Percentiles rank a stretch among this genome's conserved stretches.
phyloP scores from a whole-genome alignment of 2,113 vertebrate genomes.

The Rhabdornis inornatus region DNA sequence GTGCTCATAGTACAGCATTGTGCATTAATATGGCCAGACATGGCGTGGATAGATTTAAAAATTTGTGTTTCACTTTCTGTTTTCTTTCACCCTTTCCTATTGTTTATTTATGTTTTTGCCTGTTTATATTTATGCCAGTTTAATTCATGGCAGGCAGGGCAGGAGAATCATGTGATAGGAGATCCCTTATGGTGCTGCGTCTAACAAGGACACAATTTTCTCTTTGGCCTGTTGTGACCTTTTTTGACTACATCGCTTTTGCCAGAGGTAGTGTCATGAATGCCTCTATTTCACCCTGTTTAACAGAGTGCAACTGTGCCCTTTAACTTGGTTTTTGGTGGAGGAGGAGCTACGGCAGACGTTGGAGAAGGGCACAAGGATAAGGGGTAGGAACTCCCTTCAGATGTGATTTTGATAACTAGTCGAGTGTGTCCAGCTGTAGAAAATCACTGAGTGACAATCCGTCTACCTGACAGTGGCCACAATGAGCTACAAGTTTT shows the following conservation, averaged over 20 bases:
- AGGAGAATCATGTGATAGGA: conserved; percentile 65
- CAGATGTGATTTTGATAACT: conserved; percentile 79
- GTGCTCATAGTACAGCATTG: rapidly evolving
- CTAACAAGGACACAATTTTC: conserved; percentile 78
- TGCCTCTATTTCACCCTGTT: conserved; percentile 75
- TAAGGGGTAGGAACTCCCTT: conserved; percentile 74
- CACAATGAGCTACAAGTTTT: conserved; percentile 81
- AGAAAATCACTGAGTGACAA: conserved; percentile 79
- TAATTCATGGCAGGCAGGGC: not conserved
- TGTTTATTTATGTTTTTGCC: not conserved
- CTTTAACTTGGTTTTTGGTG: conserved; percentile 85
- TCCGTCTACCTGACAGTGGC: conserved; percentile 80
- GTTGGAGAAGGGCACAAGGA: conserved; percentile 83
- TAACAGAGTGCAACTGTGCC: conserved; percentile 76
- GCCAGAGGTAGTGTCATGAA: conserved; percentile 72
- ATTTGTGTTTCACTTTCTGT: not conserved
- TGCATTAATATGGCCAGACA: rapidly evolving
- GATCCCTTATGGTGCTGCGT: conserved; percentile 76
- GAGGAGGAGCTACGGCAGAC: conserved; percentile 77
- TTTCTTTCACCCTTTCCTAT: not conserved
- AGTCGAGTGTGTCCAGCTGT: conserved; percentile 80
- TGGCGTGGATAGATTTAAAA: not conserved
- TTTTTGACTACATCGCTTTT: conserved; percentile 82
- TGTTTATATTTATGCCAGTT: not conserved
- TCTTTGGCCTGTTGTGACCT: conserved; percentile 81